These are phyloP conservation scores for Cephalotes varians DNA, from an alignment of 2,888 invertebrate genomes.

Conservation along the genomic window DNA sequence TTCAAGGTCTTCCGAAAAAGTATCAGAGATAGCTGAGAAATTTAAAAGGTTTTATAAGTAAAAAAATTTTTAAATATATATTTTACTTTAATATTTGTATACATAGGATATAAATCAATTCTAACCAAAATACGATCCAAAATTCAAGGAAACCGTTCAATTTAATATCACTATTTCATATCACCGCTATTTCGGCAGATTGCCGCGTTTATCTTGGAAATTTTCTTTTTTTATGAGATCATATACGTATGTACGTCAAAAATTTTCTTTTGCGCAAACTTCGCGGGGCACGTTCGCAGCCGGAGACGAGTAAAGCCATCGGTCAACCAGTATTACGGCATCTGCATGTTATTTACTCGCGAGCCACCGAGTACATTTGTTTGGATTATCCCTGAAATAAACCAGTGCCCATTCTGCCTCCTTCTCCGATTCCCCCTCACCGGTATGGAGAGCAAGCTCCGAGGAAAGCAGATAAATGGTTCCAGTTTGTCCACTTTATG, in stretches of 20 bases:
- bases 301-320: constrained; percentile 83
- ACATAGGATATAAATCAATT: background rate
- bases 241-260: constrained; percentile 50
- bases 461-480: constrained; percentile 83
- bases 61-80: background rate
- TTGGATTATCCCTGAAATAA: constrained; percentile 86
- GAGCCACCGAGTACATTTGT: constrained; percentile 86
- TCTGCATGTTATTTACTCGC: constrained; percentile 86
- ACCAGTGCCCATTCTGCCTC: constrained; percentile 80
- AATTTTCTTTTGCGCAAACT: constrained; percentile 67
- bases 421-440: constrained; percentile 71
- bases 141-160: background rate
- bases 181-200: too few species aligned
- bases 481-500: constrained; percentile 80
- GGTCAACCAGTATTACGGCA: constrained; percentile 86
- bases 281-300: constrained; percentile 79
- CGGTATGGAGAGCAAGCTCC: constrained; percentile 73
- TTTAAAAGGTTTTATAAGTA: background rate
- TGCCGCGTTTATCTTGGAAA: constrained; percentile 31
- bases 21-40: background rate
- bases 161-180: constrained; percentile 21
- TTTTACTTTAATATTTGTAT: background rate
- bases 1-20: constrained; percentile 27
- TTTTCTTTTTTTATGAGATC: constrained; percentile 25
- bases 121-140: background rate